Percentiles rank a stretch among this genome's conserved stretches.
phyloP scores from a whole-genome alignment of 1,140 invertebrate species.

The Muscidifurax raptorellus region DNA sequence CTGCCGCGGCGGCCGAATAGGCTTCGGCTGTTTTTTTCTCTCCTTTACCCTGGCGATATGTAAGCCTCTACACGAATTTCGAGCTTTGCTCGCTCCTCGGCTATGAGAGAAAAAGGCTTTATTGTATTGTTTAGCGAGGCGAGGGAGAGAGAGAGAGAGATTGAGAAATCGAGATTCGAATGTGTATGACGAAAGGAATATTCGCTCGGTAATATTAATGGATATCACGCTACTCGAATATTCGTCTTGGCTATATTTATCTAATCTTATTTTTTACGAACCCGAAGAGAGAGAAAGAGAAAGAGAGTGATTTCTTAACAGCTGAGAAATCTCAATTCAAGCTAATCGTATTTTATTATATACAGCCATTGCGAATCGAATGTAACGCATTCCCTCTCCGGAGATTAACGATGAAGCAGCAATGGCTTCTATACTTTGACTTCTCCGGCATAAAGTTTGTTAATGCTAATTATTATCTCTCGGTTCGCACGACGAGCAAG shows the following conservation, averaged over 20 bases:
- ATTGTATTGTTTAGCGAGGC: not conserved
- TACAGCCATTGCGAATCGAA: not conserved
- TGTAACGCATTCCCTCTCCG: not conserved
- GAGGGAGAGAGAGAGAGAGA: not conserved
- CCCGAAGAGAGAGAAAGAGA: not conserved
- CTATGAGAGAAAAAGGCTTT: not conserved
- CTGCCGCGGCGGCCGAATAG: not conserved
- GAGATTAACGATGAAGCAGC: not conserved
- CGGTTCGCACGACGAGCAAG: not conserved
- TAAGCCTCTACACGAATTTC: not conserved
- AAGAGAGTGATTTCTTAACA: not conserved
- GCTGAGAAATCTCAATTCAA: not conserved
- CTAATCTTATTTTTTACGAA: not conserved
- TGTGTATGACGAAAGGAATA: conserved; percentile 1
- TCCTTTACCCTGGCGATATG: not conserved
- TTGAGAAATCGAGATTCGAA: not conserved
- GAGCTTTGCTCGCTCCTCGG: not conserved
- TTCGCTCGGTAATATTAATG: not conserved
- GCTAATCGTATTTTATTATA: not conserved
- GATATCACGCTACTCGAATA: not conserved
- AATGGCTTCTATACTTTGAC: not conserved
- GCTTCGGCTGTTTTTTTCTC: not conserved
- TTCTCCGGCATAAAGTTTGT: too few relatives aligned
- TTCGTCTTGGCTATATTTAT: not conserved
- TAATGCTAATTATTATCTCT: not conserved